Conservation (phyloP, 2,888 invertebrate species). For the Himalopsyche kuldschensis region DNA sequence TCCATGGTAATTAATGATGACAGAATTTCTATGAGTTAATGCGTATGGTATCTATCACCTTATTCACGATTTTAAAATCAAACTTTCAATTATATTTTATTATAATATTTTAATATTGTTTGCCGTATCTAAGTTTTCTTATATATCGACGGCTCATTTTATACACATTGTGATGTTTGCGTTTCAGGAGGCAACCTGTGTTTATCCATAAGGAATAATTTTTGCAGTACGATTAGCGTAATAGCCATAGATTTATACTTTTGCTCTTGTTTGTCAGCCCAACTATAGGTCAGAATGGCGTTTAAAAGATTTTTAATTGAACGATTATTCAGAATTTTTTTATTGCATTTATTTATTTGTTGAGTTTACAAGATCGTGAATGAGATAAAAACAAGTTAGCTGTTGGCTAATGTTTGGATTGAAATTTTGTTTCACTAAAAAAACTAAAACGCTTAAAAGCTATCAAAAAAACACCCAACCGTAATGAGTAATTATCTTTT, state of each 20-base stretch:
- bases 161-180: slow-evolving; percentile 57
- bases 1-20: no score
- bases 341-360: slow-evolving; percentile 48
- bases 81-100: no score
- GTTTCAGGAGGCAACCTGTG: slow-evolving; percentile 61
- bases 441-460: background rate
- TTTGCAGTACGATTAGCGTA: slow-evolving; percentile 62
- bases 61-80: no score
- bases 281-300: slow-evolving; percentile 49
- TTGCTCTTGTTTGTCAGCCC: slow-evolving; percentile 48
- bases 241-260: slow-evolving; percentile 54
- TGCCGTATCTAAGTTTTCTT: background rate
- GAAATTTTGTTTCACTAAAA: background rate
- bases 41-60: no score
- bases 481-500: background rate
- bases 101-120: no score
- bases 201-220: slow-evolving; percentile 59
- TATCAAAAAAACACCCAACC: background rate
- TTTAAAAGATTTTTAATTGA: slow-evolving; percentile 44
- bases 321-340: slow-evolving; percentile 50
- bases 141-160: background rate
- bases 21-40: no score
- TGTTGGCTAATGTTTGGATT: background rate
- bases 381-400: slow-evolving; percentile 42
- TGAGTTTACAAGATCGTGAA: slow-evolving; percentile 41